Conservation (phyloP, 2,797 vertebrate genomes). For the Tragelaphus eurycerus region DNA sequence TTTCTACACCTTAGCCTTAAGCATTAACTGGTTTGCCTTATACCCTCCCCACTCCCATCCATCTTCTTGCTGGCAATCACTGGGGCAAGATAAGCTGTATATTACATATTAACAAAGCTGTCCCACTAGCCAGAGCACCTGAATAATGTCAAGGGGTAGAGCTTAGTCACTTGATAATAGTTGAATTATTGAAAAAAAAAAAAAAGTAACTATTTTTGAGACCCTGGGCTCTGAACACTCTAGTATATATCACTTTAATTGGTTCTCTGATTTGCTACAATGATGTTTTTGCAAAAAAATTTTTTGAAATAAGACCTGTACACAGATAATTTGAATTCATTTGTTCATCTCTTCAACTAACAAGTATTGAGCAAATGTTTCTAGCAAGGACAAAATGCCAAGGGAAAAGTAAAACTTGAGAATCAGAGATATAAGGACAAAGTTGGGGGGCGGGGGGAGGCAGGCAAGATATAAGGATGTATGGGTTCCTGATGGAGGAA, state of each 20-base stretch:
- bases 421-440: not conserved
- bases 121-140: not conserved
- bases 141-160: not conserved
- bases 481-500: not conserved
- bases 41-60: not conserved
- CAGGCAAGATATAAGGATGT: not conserved
- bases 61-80: not conserved
- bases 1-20: not conserved
- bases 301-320: not conserved
- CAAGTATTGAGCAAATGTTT: not conserved
- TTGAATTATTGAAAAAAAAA: not conserved
- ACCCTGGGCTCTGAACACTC: not conserved
- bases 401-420: not conserved
- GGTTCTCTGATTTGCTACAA: not conserved
- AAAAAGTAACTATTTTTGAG: not conserved
- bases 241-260: not conserved
- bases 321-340: not conserved
- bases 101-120: not conserved
- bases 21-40: not conserved
- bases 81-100: not conserved
- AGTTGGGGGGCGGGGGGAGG: accelerated
- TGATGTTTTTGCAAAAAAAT: not conserved
- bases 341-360: conserved; percentile 6
- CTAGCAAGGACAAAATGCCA: not conserved
- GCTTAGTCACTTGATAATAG: not conserved